Percentiles rank a stretch among this genome's conserved stretches.
Conservation (phyloP, 2,113 vertebrate genomes). For the Bombycilla garrulus region DNA sequence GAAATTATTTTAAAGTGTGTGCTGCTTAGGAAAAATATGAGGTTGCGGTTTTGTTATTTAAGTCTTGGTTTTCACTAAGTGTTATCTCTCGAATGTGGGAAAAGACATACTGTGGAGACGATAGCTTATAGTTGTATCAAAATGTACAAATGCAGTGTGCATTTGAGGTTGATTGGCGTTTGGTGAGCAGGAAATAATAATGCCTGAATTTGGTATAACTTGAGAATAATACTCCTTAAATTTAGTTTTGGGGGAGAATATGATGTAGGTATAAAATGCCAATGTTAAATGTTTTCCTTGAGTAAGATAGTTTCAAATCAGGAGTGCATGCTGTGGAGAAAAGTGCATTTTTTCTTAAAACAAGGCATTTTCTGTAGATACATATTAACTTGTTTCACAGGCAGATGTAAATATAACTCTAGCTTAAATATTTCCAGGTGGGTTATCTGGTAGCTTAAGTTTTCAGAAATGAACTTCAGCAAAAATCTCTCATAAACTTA, state of each 20-base stretch:
- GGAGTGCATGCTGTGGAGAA: accelerated
- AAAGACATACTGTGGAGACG: not conserved
- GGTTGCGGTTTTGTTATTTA: not conserved
- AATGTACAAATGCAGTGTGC: not conserved
- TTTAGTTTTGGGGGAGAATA: not conserved
- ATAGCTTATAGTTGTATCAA: not conserved
- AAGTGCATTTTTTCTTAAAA: not conserved
- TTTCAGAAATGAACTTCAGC: not conserved
- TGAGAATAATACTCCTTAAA: not conserved
- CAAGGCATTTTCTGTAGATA: accelerated
- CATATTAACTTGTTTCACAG: not conserved
- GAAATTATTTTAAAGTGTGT: not conserved
- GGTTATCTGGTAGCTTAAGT: not conserved
- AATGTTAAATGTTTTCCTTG: not conserved
- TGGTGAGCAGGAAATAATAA: no score
- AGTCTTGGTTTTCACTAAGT: not conserved
- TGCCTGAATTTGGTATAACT: not conserved
- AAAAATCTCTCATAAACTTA: accelerated
- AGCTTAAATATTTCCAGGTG: not conserved
- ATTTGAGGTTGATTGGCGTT: no score
- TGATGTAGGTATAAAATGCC: not conserved
- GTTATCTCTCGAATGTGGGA: not conserved
- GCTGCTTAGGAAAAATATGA: not conserved
- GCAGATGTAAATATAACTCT: not conserved
- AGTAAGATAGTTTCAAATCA: not conserved